Base-by-base conservation (phyloP, 1,140 invertebrate genomes). In the Zophobas atratus region DNA sequence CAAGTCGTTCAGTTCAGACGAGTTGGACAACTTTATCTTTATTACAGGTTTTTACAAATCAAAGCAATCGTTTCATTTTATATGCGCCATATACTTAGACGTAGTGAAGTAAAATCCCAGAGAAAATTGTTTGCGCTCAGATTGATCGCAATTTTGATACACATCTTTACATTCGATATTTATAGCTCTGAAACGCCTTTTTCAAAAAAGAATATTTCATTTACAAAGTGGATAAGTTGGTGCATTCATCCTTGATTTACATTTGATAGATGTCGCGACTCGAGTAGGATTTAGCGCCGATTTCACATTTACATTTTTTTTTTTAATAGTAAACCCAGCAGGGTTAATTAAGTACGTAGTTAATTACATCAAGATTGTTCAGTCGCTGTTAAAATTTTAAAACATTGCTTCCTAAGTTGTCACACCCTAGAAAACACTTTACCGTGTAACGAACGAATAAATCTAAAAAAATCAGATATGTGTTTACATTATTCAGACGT, bases 11-110 rank as follows among this genome's bases (percentile, higher is more conserved):
- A 39, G 36, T 60, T 36, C 36, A 60, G 56, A 60, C 39, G 33
- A 67, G n/a, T 67, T 33, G 8, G 60, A 43, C 20, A 67, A 43
- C 38, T 67, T 67, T 67, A 43, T 67, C 39, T 67, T 67, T 67
- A 67, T 43, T 67, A 43, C 60, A 43, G 39, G 56, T 60, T 60
- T 60, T 60, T 38, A 60, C 36, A 60, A 60, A 60, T 60, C 56
- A 60, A 60, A 60, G n/a, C 8, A 60, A 60, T 34, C 35, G 33
- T 34, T 34, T 55, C 3, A 46, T 55, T 55, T 20, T 20, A 20
- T 20, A 20, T 20, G 20, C 20, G 20, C 20, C 20, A 20, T 20
- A 20, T 20, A 20, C 20, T 20, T 20, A 20, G 20, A 20, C 20
- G 20, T 20, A 20, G 20, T 20, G 20, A 20, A 20, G 20, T 20